Percentiles rank a stretch among this genome's conserved stretches.
These are phyloP conservation scores for Pempheris klunzingeri DNA, from an alignment of 2,797 vertebrate genomes.

Conservation along the genomic window DNA sequence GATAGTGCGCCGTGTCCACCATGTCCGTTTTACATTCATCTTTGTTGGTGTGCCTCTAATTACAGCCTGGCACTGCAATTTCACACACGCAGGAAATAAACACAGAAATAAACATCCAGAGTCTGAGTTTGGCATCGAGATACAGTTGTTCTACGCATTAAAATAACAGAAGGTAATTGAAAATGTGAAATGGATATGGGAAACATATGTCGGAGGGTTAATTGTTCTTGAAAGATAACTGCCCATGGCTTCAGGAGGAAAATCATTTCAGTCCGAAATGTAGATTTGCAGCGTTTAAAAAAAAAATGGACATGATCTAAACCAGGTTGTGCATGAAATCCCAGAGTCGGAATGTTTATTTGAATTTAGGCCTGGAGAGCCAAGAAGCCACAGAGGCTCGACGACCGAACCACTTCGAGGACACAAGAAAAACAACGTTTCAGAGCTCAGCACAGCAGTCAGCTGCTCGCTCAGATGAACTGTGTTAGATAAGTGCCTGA, in stretches of 20 bases:
- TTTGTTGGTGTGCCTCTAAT: constrained; percentile 44
- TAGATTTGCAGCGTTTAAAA: constrained; percentile 61
- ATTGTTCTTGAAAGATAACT: constrained; percentile 78
- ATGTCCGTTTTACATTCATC: constrained; percentile 29
- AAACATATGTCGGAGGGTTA: constrained; percentile 78
- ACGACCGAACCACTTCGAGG: constrained; percentile 30
- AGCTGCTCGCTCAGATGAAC: neutral
- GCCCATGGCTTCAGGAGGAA: constrained; percentile 63
- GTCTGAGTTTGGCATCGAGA: constrained; percentile 54
- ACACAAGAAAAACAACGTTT: constrained; percentile 28
- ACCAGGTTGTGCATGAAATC: constrained; percentile 78
- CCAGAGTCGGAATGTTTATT: constrained; percentile 69
- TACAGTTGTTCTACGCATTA: constrained; percentile 49
- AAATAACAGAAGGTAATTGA: constrained; percentile 65
- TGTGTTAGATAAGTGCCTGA: neutral
- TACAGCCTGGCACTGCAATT: constrained; percentile 39
- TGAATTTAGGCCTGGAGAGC: constrained; percentile 58
- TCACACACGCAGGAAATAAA: constrained; percentile 74
- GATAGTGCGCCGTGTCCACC: constrained; percentile 6
- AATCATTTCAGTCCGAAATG: constrained; percentile 64
- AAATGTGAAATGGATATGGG: constrained; percentile 75
- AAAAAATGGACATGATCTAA: constrained; percentile 70
- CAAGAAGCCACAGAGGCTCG: constrained; percentile 42
- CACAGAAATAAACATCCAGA: constrained; percentile 68
- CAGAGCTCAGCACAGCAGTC: constrained; percentile 1